Base-by-base conservation (phyloP, 2,888 invertebrate species). In the Diarsia brunnea region DNA sequence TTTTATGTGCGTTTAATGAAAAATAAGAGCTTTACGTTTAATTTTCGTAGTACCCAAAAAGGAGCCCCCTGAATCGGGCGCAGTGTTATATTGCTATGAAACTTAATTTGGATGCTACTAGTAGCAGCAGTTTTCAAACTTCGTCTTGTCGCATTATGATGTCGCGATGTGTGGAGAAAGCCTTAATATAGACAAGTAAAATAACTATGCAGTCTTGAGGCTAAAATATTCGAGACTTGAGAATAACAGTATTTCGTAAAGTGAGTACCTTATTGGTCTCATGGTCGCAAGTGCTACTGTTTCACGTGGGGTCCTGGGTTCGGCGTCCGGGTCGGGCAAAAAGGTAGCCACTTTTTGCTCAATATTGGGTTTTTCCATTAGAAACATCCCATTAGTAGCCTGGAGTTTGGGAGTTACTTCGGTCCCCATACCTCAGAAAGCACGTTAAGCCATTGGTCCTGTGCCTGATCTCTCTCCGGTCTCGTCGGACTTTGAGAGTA, bases 1-100 rank as follows among this genome's bases (percentile, higher is more conserved):
- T 79, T 75, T 67, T 79, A 66, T 66, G 38, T 73, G 38, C 53
- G 47, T 45, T 49, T 53, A 53, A 19, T 78, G 16, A 71, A 64
- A 49, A 49, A 31, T 8, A 51, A 64, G 49, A 47, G 69, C 16
- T 58, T 27, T 51, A 12, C 12, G 16, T 43, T 63, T 63, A 24
- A 24, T 43, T 58, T 45, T 24, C 3, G 31, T 19, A 27, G 58
- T 27, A 31, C 4, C 58, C 8, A 58, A 74, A 74, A 16, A 38
- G 0, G 19, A 1, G 19, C 5, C 7, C 21, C 0, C 11, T 19
- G 21, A 45, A 66, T 8, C 16, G 12, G n/a, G 14, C 49, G 19
- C 4, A 38, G 8, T 21, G 38, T 14, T 7, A 58, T 27, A 24
- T 47, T 24, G 38, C 2, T 1, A 43, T 8, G 12, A 31, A 38